Evolutionary conservation across 2,888 invertebrate species (phyloP).

Genomic region (Drosophila phalerata): DNA sequence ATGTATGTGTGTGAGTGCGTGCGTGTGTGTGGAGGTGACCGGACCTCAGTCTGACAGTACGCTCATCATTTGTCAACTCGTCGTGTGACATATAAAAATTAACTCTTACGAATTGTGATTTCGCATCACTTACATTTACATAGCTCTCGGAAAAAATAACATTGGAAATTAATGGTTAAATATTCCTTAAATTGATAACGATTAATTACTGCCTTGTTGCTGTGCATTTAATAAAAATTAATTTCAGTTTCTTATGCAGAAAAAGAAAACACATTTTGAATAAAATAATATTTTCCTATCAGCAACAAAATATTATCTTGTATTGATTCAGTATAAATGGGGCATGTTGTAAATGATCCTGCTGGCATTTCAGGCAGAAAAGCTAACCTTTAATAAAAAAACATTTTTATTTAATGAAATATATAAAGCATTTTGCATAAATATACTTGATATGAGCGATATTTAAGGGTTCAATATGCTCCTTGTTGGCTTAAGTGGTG

Average conservation of each 20-base stretch:
- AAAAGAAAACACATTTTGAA: background rate
- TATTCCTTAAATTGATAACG: background rate
- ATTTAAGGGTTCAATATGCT: conserved; percentile 6
- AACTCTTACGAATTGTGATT: conserved; percentile 19
- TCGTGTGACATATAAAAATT: conserved; percentile 18
- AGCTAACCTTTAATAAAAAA: no score
- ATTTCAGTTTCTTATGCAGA: background rate
- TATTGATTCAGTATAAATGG: no score
- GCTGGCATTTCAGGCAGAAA: no score
- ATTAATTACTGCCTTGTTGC: background rate
- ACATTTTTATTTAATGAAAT: no score
- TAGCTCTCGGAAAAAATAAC: background rate
- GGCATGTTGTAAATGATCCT: no score
- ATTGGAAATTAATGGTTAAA: background rate
- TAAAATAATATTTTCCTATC: background rate
- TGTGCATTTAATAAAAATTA: background rate
- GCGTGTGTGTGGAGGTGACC: background rate
- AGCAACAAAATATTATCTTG: background rate
- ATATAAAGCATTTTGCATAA: background rate
- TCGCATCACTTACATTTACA: conserved; percentile 5
- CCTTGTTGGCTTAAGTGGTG: background rate
- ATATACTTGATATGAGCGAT: no score
- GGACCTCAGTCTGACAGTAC: conserved; percentile 29
- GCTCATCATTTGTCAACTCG: conserved; percentile 70
- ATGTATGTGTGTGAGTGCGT: background rate